Evolutionary conservation across 2,888 invertebrate species (phyloP).

Genomic region (Pristionchus fissidentatus): DNA sequence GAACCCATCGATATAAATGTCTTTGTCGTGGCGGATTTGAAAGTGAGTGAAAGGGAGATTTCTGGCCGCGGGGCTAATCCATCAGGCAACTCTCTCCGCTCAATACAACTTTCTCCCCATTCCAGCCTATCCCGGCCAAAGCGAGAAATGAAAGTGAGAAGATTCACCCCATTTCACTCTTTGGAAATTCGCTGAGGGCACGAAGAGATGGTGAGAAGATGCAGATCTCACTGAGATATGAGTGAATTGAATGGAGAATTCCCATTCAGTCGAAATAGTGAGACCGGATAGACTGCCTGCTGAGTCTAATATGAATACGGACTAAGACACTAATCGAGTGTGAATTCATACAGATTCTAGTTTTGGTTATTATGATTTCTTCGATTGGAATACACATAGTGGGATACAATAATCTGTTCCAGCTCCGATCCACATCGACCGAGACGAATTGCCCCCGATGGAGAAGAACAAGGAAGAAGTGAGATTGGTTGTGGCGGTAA

Average conservation of each 20-base stretch:
- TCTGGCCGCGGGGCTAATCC: constrained; percentile 35
- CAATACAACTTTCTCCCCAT: neutral
- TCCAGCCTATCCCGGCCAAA: constrained; percentile 33
- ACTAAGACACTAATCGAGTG: no score
- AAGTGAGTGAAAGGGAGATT: constrained; percentile 39
- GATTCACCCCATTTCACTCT: constrained; percentile 37
- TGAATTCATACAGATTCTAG: no score
- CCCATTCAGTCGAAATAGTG: no score
- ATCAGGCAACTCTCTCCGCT: constrained; percentile 5
- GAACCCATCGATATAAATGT: constrained; percentile 65
- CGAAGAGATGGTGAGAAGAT: constrained; percentile 38
- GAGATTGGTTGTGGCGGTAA: constrained; percentile 33
- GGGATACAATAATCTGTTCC: no score
- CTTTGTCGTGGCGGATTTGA: constrained; percentile 57
- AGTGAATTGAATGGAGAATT: neutral
- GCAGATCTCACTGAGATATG: neutral
- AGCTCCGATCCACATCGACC: constrained; percentile 46
- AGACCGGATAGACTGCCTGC: no score
- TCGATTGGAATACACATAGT: no score
- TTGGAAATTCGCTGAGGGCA: constrained; percentile 38
- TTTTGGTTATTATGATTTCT: no score
- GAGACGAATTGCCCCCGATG: constrained; percentile 40
- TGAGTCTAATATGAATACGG: no score
- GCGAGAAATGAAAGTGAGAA: constrained; percentile 40
- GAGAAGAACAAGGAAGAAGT: constrained; percentile 20